Evolutionary conservation across 2,888 invertebrate genomes (phyloP).

Genomic region (Drosophila paracracens): DNA sequence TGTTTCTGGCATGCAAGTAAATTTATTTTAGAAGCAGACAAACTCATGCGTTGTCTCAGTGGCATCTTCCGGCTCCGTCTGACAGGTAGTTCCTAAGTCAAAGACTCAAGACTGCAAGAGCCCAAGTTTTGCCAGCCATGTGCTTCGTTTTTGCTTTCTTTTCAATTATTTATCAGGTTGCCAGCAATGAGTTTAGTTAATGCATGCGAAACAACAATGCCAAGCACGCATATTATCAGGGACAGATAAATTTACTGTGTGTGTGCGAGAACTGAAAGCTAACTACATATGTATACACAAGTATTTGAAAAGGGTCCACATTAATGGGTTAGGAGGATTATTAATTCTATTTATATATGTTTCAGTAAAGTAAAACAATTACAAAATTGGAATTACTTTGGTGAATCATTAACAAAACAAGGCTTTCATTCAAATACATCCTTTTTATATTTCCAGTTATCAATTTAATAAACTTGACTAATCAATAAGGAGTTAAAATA

Average conservation of each 20-base stretch:
- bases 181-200: constrained; percentile 46
- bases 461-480: neutral
- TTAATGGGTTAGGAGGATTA: no score
- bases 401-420: neutral
- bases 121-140: constrained; percentile 25
- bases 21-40: constrained; percentile 55
- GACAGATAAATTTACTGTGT: constrained; percentile 32
- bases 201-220: constrained; percentile 51
- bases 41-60: constrained; percentile 53
- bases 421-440: neutral
- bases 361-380: neutral
- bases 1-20: constrained; percentile 58
- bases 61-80: constrained; percentile 44
- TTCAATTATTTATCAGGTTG: constrained; percentile 61
- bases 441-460: neutral
- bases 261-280: neutral
- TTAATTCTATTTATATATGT: neutral
- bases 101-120: constrained; percentile 3
- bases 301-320: neutral
- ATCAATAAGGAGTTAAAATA: neutral
- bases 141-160: constrained; percentile 46
- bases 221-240: constrained; percentile 45
- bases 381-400: neutral
- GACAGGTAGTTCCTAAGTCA: constrained; percentile 27
- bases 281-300: neutral